A percentile compares a stretch with the other conserved stretches of the same genome.
Evolutionary conservation across 2,113 vertebrate genomes (phyloP).

Genomic region (Ptyas mucosa): DNA sequence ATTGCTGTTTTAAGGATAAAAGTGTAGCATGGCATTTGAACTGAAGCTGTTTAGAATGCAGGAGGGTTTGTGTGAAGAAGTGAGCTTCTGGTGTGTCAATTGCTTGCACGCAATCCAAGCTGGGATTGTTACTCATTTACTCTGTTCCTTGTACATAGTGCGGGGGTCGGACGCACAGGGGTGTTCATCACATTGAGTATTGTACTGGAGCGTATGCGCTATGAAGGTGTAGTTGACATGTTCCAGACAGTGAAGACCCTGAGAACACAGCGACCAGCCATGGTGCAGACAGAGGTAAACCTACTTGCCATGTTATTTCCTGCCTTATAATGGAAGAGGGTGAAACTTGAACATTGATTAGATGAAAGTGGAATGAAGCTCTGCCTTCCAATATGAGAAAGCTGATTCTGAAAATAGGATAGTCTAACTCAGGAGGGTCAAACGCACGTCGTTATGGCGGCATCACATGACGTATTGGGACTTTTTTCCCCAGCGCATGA

Average conservation of each 20-base stretch:
- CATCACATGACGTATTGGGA: no score
- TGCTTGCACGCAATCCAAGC: neutral
- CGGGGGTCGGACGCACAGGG: slow-evolving; percentile 91
- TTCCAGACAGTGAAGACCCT: slow-evolving; percentile 97
- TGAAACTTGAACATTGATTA: neutral
- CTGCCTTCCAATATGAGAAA: neutral
- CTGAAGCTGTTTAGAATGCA: neutral
- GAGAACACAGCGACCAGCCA: slow-evolving; percentile 92
- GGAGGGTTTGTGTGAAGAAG: neutral
- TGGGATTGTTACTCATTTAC: neutral
- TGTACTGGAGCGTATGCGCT: slow-evolving; percentile 94
- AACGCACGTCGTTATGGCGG: no score
- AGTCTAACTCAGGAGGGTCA: neutral
- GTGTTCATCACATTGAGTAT: slow-evolving; percentile 97
- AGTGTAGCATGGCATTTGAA: neutral
- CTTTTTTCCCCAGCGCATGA: no score
- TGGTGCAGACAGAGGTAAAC: slow-evolving; percentile 96
- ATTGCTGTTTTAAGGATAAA: neutral
- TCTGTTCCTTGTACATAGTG: slow-evolving; percentile 65
- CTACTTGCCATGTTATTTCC: neutral
- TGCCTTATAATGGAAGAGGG: rapidly evolving
- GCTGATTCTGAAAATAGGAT: neutral
- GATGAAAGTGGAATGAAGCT: neutral
- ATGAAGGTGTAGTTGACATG: slow-evolving; percentile 93
- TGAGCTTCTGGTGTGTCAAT: neutral